Evolutionary conservation across 1,140 invertebrate species (phyloP), one percentile per base, ranked within the genome.

Genomic region (Drosophila truncata): DNA sequence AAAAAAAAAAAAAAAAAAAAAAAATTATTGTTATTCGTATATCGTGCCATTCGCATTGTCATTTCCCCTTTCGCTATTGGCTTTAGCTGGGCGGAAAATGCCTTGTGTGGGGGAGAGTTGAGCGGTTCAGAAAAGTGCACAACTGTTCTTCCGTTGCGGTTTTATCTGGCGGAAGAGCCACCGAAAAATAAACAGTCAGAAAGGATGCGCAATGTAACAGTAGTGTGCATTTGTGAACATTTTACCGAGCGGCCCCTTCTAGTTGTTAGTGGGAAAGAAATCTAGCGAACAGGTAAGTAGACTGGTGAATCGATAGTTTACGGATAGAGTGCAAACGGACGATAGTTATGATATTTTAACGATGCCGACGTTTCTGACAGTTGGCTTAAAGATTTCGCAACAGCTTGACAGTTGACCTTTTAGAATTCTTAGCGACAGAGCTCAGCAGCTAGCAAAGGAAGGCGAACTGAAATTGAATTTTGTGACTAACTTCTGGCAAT

Each of bases 151-250:
- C 83, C 82, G 83, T 73, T 80, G 83, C 47, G 83, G 83, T 82
- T 87, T 87, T 87, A 83, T 80, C 83, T 80, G 70, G 63, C 82
- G 83, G 83, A 87, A 82, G 79, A 67, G 49, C 46, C 41, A 60
- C 78, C 74, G 58, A 78, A 86, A 86, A 86, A 86, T 76, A 82
- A 86, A 86, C 82, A 81, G 62, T 44, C 74, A 61, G 42, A 75
- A 86, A 86, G 79, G 80, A 87, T 82, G 83, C 83, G 83, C 79
- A 87, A 82, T 87, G 83, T 82, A 87, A 80, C 79, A 79, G 83
- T 87, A 87, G 83, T 82, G 80, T 61, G 83, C 80, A 87, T 80
- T 87, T 82, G 80, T 87, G 67, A 80, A 87, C 76, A 82, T 86
- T 86, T 87, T 61, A 71, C 52, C 57, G 67, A 81, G 61, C 62